These are phyloP conservation scores for Collichthys lucidus DNA, from an alignment of 2,113 vertebrate genomes.

Conservation along the genomic window DNA sequence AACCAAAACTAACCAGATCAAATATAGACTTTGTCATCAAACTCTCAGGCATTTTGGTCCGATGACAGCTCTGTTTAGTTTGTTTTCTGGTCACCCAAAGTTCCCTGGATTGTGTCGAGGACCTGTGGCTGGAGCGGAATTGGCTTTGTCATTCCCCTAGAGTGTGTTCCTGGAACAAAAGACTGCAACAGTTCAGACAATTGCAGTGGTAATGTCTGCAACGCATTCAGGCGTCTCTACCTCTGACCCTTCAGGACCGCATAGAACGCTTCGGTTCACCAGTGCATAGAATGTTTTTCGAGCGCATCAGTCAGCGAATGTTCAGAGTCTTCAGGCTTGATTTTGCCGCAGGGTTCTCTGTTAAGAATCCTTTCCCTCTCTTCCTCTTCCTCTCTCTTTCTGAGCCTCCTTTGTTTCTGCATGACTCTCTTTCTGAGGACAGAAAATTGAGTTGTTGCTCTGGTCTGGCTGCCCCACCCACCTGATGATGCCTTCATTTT, in stretches of 20 bases:
- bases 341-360: slow-evolving; percentile 57
- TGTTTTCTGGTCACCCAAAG: slow-evolving; percentile 19
- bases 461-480: slow-evolving; percentile 34
- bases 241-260: slow-evolving; percentile 51
- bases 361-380: slow-evolving; percentile 30
- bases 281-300: slow-evolving; percentile 41
- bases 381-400: neutral
- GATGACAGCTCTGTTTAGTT: slow-evolving; percentile 15
- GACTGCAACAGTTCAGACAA: slow-evolving; percentile 50
- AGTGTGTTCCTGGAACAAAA: slow-evolving; percentile 54
- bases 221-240: slow-evolving; percentile 37
- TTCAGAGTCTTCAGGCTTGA: slow-evolving; percentile 50
- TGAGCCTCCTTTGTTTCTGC: slow-evolving; percentile 4
- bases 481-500: slow-evolving; percentile 52
- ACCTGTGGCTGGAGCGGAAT: slow-evolving; percentile 53
- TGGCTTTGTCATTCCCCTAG: slow-evolving; percentile 47
- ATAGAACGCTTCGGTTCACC: slow-evolving; percentile 35
- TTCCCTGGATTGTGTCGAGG: slow-evolving; percentile 44
- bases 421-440: slow-evolving; percentile 35
- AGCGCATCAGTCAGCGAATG: slow-evolving; percentile 58
- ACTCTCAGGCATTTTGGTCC: slow-evolving; percentile 8
- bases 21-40: neutral
- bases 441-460: slow-evolving; percentile 50
- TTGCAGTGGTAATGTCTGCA: slow-evolving; percentile 46
- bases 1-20: neutral